phyloP scores from a whole-genome alignment of 2,888 invertebrate species.

The Eilema sororculum region DNA sequence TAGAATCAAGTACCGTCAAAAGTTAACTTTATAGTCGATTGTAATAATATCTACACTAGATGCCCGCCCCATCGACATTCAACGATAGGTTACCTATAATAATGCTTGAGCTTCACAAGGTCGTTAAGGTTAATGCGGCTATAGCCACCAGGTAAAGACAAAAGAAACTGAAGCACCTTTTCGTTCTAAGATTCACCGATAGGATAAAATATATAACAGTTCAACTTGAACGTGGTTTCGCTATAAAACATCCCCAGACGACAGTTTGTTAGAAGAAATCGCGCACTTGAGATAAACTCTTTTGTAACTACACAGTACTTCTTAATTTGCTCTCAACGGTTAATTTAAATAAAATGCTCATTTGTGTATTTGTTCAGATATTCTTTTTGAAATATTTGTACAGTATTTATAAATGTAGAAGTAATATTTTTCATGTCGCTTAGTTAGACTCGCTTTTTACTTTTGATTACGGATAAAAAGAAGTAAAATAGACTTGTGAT shows the following conservation, averaged over 20 bases:
- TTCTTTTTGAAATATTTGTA: constrained; percentile 14
- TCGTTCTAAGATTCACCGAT: constrained; percentile 31
- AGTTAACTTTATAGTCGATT: background rate
- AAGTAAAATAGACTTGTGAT: background rate
- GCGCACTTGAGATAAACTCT: constrained; percentile 61
- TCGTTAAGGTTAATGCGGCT: constrained; percentile 25
- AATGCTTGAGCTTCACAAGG: constrained; percentile 10
- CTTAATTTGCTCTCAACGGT: constrained; percentile 61
- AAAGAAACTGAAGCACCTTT: constrained; percentile 12
- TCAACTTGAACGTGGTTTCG: constrained; percentile 48
- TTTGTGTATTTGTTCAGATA: constrained; percentile 42
- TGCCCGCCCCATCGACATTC: background rate
- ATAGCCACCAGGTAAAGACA: constrained; percentile 24
- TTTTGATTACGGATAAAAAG: background rate
- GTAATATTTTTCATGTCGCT: constrained; percentile 19
- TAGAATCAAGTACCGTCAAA: background rate
- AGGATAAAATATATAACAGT: constrained; percentile 36
- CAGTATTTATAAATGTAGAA: constrained; percentile 24
- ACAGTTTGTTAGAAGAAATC: constrained; percentile 61
- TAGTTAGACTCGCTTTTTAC: constrained; percentile 21
- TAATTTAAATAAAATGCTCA: constrained; percentile 62
- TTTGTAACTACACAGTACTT: constrained; percentile 56
- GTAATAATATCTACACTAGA: no score
- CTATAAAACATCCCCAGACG: constrained; percentile 58
- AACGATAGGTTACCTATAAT: constrained; percentile 10